Conservation (phyloP, 2,797 vertebrate genomes). For the Pseudochromis fuscus region DNA sequence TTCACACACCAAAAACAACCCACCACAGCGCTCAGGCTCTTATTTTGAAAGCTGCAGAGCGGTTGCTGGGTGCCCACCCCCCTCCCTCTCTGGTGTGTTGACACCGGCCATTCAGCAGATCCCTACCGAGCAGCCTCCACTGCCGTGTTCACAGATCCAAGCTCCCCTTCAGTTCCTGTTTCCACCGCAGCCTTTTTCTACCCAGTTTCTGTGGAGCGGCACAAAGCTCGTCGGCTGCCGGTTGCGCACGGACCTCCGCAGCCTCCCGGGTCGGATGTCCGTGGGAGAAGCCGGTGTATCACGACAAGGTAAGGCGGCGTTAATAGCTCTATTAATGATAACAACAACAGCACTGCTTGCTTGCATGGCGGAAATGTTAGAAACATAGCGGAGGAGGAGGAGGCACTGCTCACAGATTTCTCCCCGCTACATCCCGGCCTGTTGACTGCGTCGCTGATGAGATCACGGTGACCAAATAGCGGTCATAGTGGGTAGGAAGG, state of each 20-base stretch:
- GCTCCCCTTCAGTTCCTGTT: conserved; percentile 68
- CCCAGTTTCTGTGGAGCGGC: conserved; percentile 56
- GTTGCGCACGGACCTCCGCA: conserved; percentile 52
- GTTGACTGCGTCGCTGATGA: conserved; percentile 77
- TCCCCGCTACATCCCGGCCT: conserved; percentile 76
- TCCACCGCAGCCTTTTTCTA: conserved; percentile 63
- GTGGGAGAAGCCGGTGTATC: conserved; percentile 57
- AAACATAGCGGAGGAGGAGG: conserved; percentile 4
- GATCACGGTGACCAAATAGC: conserved; percentile 54
- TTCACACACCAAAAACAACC: too few species aligned
- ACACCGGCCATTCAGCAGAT: conserved; percentile 70
- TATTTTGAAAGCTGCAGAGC: conserved; percentile 73
- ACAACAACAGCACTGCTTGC: neutral
- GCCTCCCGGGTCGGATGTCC: conserved; percentile 66
- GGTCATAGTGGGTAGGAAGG: conserved; percentile 43
- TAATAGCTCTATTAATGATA: too few species aligned
- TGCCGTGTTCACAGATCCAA: conserved; percentile 51
- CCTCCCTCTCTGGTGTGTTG: conserved; percentile 25
- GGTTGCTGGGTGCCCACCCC: conserved; percentile 40
- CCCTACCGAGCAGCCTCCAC: conserved; percentile 66
- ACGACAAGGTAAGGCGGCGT: conserved; percentile 68
- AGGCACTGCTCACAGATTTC: conserved; percentile 21
- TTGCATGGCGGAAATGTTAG: conserved; percentile 57
- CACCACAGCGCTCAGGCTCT: too few species aligned
- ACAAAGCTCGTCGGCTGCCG: conserved; percentile 16